These are phyloP conservation scores for Drosophila kepulauana DNA, from an alignment of 1,140 invertebrate genomes.

Conservation along the genomic window DNA sequence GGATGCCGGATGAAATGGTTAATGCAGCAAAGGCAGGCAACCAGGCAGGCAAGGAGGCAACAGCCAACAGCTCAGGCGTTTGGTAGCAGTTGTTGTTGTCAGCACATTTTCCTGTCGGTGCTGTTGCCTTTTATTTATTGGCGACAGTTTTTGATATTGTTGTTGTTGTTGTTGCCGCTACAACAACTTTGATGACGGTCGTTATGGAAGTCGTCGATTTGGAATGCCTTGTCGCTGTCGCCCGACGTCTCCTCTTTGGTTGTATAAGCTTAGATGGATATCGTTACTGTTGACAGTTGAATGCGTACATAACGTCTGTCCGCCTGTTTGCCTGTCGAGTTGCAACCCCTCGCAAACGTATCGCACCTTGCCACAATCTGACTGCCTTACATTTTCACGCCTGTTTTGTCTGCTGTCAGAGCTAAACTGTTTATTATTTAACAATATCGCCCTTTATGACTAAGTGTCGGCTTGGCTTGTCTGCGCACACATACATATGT, in stretches of 20 bases:
- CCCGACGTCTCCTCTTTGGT: not conserved
- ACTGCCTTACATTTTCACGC: slow-evolving; percentile 63
- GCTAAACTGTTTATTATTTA: slow-evolving; percentile 82
- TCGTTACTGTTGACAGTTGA: slow-evolving; percentile 51
- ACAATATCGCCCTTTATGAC: slow-evolving; percentile 63
- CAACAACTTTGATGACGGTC: slow-evolving; percentile 80
- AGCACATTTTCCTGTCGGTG: slow-evolving; percentile 67
- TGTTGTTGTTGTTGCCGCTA: slow-evolving; percentile 36
- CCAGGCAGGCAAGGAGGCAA: not conserved
- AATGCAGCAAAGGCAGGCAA: slow-evolving; percentile 40
- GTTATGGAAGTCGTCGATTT: slow-evolving; percentile 74
- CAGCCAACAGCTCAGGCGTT: slow-evolving; percentile 11
- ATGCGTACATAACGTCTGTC: slow-evolving; percentile 33
- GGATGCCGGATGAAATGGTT: slow-evolving; percentile 68
- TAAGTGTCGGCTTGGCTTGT: slow-evolving; percentile 10
- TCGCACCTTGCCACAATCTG: slow-evolving; percentile 35
- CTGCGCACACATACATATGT: not conserved
- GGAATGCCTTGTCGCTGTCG: slow-evolving; percentile 66
- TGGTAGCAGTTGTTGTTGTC: slow-evolving; percentile 76
- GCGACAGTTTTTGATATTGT: slow-evolving; percentile 62
- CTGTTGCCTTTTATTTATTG: slow-evolving; percentile 66
- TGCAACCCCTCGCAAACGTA: not conserved
- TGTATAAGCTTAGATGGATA: slow-evolving; percentile 65
- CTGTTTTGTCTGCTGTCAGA: slow-evolving; percentile 64
- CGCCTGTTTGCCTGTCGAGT: not conserved